Percentiles rank a stretch among this genome's conserved stretches.
Conservation (phyloP, 23 tunicate genomes). For the Phallusia fumigata region DNA sequence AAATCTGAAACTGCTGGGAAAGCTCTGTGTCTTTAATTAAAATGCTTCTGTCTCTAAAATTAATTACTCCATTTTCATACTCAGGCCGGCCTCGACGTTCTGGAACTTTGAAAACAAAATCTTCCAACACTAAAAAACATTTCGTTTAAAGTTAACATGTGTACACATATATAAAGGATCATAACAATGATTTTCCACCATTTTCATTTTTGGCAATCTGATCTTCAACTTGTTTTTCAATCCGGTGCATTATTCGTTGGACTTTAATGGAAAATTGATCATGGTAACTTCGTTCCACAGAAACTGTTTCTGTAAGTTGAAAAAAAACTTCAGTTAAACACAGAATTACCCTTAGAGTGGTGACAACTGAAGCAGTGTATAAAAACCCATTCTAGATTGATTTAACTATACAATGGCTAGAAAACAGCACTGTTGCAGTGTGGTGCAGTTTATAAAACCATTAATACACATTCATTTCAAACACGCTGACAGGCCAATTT, state of each 20-base stretch:
- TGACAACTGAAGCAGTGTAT: no score
- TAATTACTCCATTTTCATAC: constrained; percentile 35
- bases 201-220: constrained; percentile 2
- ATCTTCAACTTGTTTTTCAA: constrained; percentile 13
- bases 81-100: constrained; percentile 31
- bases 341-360: no score
- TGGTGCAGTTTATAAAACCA: no score
- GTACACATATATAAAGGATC: background rate
- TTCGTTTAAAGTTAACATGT: background rate
- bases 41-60: constrained; percentile 26
- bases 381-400: no score
- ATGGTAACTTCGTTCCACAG: constrained; percentile 5
- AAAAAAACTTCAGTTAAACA: no score
- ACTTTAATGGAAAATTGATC: constrained; percentile 9
- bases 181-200: constrained; percentile 8
- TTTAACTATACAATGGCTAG: no score
- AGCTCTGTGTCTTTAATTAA: constrained; percentile 17
- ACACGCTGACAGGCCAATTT: no score
- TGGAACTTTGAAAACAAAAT: constrained; percentile 20
- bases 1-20: constrained; percentile 22
- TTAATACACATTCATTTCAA: no score
- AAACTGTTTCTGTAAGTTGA: constrained; percentile 10
- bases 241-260: constrained; percentile 15
- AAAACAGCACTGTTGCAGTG: no score
- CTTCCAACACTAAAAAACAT: constrained; percentile 17